These are phyloP conservation scores for Epinotia bilunana DNA, from an alignment of 2,888 invertebrate genomes.

Conservation along the genomic window DNA sequence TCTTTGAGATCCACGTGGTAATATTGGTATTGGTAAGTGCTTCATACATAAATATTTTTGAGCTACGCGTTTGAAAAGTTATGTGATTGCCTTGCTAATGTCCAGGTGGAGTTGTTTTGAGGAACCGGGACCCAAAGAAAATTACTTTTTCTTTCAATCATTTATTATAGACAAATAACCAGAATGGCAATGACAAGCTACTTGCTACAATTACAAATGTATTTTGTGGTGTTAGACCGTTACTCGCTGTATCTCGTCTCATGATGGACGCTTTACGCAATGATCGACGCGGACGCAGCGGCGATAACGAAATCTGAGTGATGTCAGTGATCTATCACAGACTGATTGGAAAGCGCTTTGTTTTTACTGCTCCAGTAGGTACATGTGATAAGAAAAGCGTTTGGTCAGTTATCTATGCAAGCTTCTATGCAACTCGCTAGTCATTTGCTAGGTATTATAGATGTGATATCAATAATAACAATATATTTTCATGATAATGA, in stretches of 20 bases:
- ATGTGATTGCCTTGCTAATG: too few species aligned
- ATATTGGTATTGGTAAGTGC: too few species aligned
- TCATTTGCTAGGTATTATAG: background rate
- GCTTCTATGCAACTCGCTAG: too few species aligned
- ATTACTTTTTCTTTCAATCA: background rate
- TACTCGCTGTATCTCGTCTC: slow-evolving; percentile 25
- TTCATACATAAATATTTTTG: too few species aligned
- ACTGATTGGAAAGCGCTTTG: slow-evolving; percentile 50
- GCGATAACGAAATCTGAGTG: slow-evolving; percentile 45
- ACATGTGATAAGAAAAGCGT: slow-evolving; percentile 43
- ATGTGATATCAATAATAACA: too few species aligned
- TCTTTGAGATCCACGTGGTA: background rate
- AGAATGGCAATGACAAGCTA: background rate
- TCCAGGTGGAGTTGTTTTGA: background rate
- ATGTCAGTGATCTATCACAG: slow-evolving; percentile 47
- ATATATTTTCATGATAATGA: too few species aligned
- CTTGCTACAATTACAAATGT: background rate
- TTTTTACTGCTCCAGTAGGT: slow-evolving; percentile 48
- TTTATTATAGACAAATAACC: background rate
- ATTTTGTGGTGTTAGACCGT: slow-evolving; percentile 31
- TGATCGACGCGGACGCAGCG: slow-evolving; percentile 35
- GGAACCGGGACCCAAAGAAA: background rate
- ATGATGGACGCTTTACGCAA: slow-evolving; percentile 39
- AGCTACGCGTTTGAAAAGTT: background rate
- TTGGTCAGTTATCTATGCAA: background rate